These are phyloP conservation scores for Distichodus sexfasciatus DNA, from an alignment of 2,797 vertebrate species.

Conservation along the genomic window DNA sequence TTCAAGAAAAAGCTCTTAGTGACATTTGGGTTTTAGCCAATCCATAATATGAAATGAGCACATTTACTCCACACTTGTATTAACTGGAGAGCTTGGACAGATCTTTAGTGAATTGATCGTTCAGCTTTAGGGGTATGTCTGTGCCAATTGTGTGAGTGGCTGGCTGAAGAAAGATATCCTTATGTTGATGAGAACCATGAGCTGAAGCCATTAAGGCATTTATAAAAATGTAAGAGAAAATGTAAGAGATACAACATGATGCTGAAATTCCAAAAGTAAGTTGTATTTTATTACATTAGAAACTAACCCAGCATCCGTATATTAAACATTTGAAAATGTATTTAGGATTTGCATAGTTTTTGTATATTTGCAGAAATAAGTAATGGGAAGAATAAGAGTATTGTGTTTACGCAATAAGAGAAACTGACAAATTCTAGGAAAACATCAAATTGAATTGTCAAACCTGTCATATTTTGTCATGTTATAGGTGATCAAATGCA, in stretches of 20 bases:
- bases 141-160: conserved; percentile 1
- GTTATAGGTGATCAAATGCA: conserved; percentile 90
- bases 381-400: too few species aligned
- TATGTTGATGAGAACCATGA: conserved; percentile 14
- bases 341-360: too few species aligned
- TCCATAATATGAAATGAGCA: neutral
- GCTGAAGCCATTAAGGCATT: conserved; percentile 7
- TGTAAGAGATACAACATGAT: too few species aligned
- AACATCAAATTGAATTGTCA: too few species aligned
- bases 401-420: too few species aligned
- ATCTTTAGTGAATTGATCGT: conserved; percentile 2
- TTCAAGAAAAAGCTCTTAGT: neutral
- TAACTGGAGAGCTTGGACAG: conserved; percentile 5
- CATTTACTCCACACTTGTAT: neutral
- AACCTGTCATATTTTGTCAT: neutral
- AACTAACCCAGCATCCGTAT: too few species aligned
- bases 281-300: too few species aligned
- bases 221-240: conserved; percentile 3
- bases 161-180: conserved; percentile 15
- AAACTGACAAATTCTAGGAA: too few species aligned
- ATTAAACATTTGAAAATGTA: too few species aligned
- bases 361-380: too few species aligned
- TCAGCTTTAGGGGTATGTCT: conserved; percentile 22
- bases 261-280: too few species aligned
- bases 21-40: neutral